These are phyloP conservation scores for Etheostoma nigrum DNA, from an alignment of 2,797 vertebrate species.

Conservation along the genomic window DNA sequence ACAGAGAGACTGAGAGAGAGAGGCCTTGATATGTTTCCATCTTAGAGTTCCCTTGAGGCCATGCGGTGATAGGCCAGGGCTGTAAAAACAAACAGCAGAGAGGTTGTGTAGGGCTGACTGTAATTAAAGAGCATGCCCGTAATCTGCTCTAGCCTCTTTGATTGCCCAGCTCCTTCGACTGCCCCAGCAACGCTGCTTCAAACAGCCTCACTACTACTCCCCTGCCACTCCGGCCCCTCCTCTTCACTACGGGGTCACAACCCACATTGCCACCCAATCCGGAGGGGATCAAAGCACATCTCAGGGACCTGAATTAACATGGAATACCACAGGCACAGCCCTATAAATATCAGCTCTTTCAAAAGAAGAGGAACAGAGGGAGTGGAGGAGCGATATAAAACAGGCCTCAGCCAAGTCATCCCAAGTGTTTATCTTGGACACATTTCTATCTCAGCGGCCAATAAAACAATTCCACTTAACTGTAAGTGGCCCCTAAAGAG, in stretches of 20 bases:
- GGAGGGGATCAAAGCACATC: conserved; percentile 91
- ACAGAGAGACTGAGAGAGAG: conserved; percentile 64
- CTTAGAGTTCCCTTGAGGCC: conserved; percentile 78
- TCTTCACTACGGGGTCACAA: conserved; percentile 78
- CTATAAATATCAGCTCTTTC: conserved; percentile 94
- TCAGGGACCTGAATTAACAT: conserved; percentile 92
- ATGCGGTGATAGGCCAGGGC: conserved; percentile 75
- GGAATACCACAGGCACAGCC: conserved; percentile 91
- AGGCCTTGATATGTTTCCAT: conserved; percentile 81
- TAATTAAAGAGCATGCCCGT: conserved; percentile 85
- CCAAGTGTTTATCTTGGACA: conserved; percentile 99
- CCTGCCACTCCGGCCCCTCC: conserved; percentile 74
- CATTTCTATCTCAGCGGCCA: conserved; percentile 97
- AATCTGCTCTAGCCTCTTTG: conserved; percentile 83
- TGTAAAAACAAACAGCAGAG: conserved; percentile 84
- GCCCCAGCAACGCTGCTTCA: conserved; percentile 75
- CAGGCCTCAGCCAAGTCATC: conserved; percentile 87
- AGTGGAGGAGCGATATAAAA: conserved; percentile 83
- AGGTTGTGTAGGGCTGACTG: conserved; percentile 80
- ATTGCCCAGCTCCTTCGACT: conserved; percentile 79
- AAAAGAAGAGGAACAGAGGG: conserved; percentile 85
- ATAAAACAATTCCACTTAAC: conserved; percentile 99
- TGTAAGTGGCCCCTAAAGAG: conserved; percentile 97
- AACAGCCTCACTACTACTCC: conserved; percentile 79
- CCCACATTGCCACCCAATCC: conserved; percentile 91